Conservation (phyloP, 2,797 vertebrate genomes). For the Zenarchopterus dispar region DNA sequence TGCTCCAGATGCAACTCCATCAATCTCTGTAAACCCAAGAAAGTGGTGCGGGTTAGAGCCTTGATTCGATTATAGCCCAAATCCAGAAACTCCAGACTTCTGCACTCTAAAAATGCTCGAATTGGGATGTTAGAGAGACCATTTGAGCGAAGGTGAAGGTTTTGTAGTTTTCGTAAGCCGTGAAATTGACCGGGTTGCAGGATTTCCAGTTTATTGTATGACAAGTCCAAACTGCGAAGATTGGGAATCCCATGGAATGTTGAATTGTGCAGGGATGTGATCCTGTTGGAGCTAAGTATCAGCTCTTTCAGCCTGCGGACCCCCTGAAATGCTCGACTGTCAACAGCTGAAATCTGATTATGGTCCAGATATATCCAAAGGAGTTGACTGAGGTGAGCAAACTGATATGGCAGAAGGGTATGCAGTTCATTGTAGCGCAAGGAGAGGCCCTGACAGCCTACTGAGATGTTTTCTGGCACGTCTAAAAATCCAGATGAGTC, state of each 20-base stretch:
- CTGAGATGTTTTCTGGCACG: conserved; percentile 95
- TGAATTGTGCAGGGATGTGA: conserved; percentile 93
- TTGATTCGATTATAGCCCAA: conserved; percentile 97
- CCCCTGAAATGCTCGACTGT: conserved; percentile 95
- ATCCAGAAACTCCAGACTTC: conserved; percentile 97
- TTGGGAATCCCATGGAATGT: conserved; percentile 97
- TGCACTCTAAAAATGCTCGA: conserved; percentile 94
- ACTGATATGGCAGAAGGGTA: conserved; percentile 93
- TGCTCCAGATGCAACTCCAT: conserved; percentile 98
- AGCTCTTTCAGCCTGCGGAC: conserved; percentile 96
- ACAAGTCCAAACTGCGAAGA: conserved; percentile 97
- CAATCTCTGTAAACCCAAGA: conserved; percentile 92
- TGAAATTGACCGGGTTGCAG: conserved; percentile 95
- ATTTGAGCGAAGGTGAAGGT: conserved; percentile 94
- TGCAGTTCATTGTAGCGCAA: conserved; percentile 97
- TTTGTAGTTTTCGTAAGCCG: conserved; percentile 94
- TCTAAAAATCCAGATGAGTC: conserved; percentile 93
- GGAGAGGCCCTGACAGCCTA: conserved; percentile 95
- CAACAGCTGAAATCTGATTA: conserved; percentile 93
- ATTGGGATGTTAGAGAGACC: conserved; percentile 93
- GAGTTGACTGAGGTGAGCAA: conserved; percentile 96
- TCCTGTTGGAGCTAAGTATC: conserved; percentile 97
- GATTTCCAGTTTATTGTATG: conserved; percentile 95
- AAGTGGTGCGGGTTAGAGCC: conserved; percentile 94
- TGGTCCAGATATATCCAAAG: conserved; percentile 99